Base-by-base conservation (phyloP, 2,888 invertebrate genomes). In the Hypercompe scribonia region DNA sequence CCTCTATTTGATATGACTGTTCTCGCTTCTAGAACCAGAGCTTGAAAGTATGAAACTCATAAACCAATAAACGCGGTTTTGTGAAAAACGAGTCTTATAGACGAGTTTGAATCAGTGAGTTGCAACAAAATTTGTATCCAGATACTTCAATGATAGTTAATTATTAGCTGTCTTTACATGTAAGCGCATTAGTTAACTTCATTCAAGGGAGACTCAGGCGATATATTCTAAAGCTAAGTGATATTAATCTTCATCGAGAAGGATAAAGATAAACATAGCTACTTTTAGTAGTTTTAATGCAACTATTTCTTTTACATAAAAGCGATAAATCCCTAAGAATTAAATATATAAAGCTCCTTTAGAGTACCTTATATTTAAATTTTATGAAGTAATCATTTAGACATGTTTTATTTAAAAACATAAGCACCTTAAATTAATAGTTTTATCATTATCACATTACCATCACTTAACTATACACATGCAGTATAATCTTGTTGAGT, bases 401-500 rank as follows among this genome's bases (percentile, higher is more conserved):
- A 36, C 5, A 36, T 24, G 33, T 61, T 65, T 61, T 31, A 61
- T 28, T 61, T 61, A 31, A 31, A 61, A 31, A 31, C 4, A 61
- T 15, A 0, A 15, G 31, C 28, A 18, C 18, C 61, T 31, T 58
- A 58, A 36, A 31, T 63, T 42, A 72, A 72, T 63, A 63, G 63
- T 68, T 68, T 68, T 50, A 63, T 67, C 67, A 46, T 72, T 63
- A 72, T 67, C 72, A 28, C 39, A 31, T 68, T 68, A 68, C 42
- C n/a, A 42, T 68, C 39, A 63, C 33, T 63, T 42, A 65, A 54
- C 34, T 71, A 34, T 28, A 70, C 65, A 65, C 54, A 72, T 39
- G 28, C 68, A 65, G 66, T 36, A 54, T 68, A 71, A 70, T 73
- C 73, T 73, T 66, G 71, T 68, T 67, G 66, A 54, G 63, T 50